Evolutionary conservation across 2,888 invertebrate species (phyloP).

Genomic region (Cistogaster globosa): DNA sequence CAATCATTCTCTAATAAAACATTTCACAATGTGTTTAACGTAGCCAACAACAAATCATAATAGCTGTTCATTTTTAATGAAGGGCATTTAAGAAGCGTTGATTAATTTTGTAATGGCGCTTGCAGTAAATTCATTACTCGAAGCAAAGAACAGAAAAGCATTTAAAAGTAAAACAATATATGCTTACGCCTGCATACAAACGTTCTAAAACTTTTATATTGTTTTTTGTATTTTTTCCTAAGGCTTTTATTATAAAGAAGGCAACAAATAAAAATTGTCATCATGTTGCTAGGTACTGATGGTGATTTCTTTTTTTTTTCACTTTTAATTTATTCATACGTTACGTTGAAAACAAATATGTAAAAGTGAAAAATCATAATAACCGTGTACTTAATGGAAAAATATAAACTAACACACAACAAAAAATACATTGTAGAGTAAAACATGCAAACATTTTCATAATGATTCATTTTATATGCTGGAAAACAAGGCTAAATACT

Average conservation of each 20-base stretch:
- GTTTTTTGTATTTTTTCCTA: neutral
- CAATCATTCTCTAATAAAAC: no score
- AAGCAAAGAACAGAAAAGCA: constrained; percentile 1
- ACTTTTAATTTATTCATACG: neutral
- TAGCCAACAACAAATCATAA: neutral
- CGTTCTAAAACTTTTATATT: no score
- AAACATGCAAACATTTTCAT: neutral
- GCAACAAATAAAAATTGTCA: constrained; percentile 8
- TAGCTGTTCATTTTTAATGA: neutral
- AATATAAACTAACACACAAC: neutral
- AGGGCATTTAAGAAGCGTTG: neutral
- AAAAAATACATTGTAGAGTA: neutral
- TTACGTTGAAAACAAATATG: neutral
- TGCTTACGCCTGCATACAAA: neutral
- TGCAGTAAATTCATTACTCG: neutral
- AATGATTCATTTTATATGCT: neutral
- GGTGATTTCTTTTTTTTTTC: neutral
- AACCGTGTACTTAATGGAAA: constrained; percentile 25
- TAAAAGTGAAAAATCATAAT: constrained; percentile 36
- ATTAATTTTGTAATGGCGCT: neutral
- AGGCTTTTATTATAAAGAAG: neutral
- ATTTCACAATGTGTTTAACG: no score
- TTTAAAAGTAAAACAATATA: neutral
- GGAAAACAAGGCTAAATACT: neutral
- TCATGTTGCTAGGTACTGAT: neutral